phyloP scores from a whole-genome alignment of 2,888 invertebrate genomes.

The Peribatodes rhomboidaria region DNA sequence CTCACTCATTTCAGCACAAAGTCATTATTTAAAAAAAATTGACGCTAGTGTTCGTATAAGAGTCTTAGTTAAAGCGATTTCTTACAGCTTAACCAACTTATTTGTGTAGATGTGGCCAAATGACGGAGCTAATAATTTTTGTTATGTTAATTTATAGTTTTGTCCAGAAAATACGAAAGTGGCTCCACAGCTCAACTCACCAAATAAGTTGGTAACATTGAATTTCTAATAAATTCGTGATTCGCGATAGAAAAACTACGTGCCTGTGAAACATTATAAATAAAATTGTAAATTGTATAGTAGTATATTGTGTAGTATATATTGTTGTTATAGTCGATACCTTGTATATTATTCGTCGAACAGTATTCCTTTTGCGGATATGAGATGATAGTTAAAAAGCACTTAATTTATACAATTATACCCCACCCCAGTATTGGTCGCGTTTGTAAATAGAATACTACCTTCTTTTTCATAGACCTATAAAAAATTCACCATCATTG shows the following conservation, averaged over 20 bases:
- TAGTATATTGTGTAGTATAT: neutral
- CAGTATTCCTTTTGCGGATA: conserved; percentile 29
- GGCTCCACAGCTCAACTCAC: neutral
- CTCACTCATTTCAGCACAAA: neutral
- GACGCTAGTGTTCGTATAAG: neutral
- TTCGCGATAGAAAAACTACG: neutral
- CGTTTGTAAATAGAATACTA: conserved; percentile 11
- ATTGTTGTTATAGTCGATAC: conserved; percentile 4
- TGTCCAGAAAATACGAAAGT: neutral
- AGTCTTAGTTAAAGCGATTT: conserved; percentile 1
- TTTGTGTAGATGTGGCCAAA: neutral
- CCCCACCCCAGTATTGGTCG: conserved; percentile 9
- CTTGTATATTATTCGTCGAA: conserved; percentile 21
- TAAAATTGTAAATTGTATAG: conserved; percentile 18
- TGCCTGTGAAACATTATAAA: conserved; percentile 15
- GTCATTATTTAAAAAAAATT: neutral
- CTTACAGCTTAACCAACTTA: neutral
- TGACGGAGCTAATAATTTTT: neutral
- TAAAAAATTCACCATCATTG: neutral
- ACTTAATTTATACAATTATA: conserved; percentile 29
- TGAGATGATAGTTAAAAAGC: conserved; percentile 16
- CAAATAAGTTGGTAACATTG: neutral
- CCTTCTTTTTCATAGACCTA: neutral
- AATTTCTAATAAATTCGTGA: neutral
- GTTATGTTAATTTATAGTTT: neutral